Evolutionary conservation across 2,888 invertebrate genomes (phyloP), one percentile per base, ranked within the genome.

Genomic region (Ectropis crepuscularia): DNA sequence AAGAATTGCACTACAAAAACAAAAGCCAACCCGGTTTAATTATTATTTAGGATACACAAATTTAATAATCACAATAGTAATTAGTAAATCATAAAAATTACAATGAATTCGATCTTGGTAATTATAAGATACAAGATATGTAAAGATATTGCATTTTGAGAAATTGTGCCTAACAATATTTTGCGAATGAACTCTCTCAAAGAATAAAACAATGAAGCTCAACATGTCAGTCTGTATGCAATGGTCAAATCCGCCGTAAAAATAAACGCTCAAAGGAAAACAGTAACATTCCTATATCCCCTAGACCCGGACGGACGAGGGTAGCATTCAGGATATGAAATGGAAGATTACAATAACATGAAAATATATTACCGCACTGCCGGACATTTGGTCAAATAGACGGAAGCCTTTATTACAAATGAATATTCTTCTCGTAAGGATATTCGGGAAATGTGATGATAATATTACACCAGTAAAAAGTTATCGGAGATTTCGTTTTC

Each of bases 191-290:
- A 28, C 16, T 28, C 16, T 28, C 1, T 1, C 16, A 28, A 28
- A 28, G 16, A 28, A 28, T 28, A 28, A 28, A 28, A 28, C 4
- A 28, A 28, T 28, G 16, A 58, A 57, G 43, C 41, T 43, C 12
- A 48, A 62, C 42, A 55, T 47, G 28, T 41, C 42, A 43, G 11
- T 65, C 46, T 43, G 53, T 64, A 64, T 61, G 63, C 63, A 59
- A 61, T 62, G 45, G 37, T 53, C 48, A 60, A 50, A 61, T 53
- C 48, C 53, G 57, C 67, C 67, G 74, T 77, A 77, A 80, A 80
- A 79, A 76, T 71, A 82, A 78, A 76, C 72, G 75, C 71, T 79
- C 76, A 77, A 72, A 68, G 73, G 77, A 75, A 74, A 76, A 77
- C 78, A 78, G 78, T 50, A 41, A 49, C 50, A 50, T 57, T 46